Evolutionary conservation across 2,888 invertebrate genomes (phyloP), one percentile per base, ranked within the genome.

Genomic region (Lithophane semibrunnea): DNA sequence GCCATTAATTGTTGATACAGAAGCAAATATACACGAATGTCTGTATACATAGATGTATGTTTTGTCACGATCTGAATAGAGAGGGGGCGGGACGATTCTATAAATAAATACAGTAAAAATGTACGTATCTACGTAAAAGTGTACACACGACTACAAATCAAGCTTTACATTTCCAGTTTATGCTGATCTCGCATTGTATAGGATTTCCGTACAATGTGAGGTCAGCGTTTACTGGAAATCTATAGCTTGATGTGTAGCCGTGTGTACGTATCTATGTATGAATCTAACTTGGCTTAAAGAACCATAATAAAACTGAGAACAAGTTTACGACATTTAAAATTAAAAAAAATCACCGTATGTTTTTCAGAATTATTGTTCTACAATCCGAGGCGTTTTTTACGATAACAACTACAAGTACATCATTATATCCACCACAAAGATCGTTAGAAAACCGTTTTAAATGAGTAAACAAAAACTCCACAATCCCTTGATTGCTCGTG

Each of bases 401-500:
- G 24, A 75, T 65, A n/a, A 16, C 37, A 63, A 66, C 1, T 70
- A 69, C 37, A 61, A 69, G 12, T 69, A 73, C 21, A 42, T 70
- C 8, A 71, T 68, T 71, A 80, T 24, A 80, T n/a, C 16, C 24
- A 44, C 12, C 56, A 69, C 21, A 52, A 54, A 42, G 16, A 61
- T 65, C 80, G 66, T 79, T 73, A 77, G 61, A 73, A 64, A 61
- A 44, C 70, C 52, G 66, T 80, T 66, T 58, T 54, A 80, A 37
- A 68, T 56, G 12, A 68, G 69, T 72, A 67, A 71, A 77, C 54
- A 70, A 61, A 66, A 77, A 65, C 37, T 49, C 47, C 37, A 77
- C 58, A 70, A 78, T 77, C 24, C 66, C 73, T 76, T 65, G 65
- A 75, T 77, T 79, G 47, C 68, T 73, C 44, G 56, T 49, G 77